phyloP scores from a whole-genome alignment of 2,888 invertebrate genomes.

The Halictus quadricinctus region DNA sequence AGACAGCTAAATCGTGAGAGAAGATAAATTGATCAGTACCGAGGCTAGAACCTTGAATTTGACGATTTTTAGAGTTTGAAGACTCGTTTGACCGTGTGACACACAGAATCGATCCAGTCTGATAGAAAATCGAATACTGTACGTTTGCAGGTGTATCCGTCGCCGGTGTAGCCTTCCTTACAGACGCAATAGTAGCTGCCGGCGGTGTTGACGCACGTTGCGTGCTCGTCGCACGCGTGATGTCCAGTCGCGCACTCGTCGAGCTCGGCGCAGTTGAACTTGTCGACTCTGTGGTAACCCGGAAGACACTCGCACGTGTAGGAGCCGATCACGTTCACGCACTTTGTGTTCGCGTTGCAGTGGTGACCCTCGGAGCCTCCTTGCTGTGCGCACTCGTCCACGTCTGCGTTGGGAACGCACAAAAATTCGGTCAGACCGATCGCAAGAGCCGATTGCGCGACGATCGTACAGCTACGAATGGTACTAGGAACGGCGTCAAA shows the following conservation, averaged over 20 bases:
- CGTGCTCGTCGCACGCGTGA: constrained; percentile 90
- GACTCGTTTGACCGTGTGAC: too few relatives aligned
- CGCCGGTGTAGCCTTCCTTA: constrained; percentile 88
- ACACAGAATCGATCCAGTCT: neutral
- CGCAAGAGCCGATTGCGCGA: neutral
- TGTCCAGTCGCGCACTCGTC: constrained; percentile 90
- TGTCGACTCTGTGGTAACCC: constrained; percentile 90
- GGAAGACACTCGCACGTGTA: constrained; percentile 93
- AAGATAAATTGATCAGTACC: constrained; percentile 28
- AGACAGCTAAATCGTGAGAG: constrained; percentile 86
- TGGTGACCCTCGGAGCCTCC: constrained; percentile 92
- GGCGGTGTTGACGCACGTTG: constrained; percentile 91
- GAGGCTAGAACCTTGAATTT: neutral
- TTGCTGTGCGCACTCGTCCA: constrained; percentile 92
- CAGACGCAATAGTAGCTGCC: constrained; percentile 92
- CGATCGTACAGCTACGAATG: neutral
- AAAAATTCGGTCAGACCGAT: neutral
- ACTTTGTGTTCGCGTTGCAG: constrained; percentile 92
- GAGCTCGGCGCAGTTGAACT: constrained; percentile 91
- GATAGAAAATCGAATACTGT: constrained; percentile 19
- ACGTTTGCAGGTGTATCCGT: constrained; percentile 91
- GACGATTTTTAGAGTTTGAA: too few relatives aligned
- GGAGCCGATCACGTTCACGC: constrained; percentile 91
- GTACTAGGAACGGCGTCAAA: neutral
- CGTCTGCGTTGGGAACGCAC: constrained; percentile 84